Base-by-base conservation (phyloP, 2,888 invertebrate genomes). In the Sinohyriopsis cumingii region DNA sequence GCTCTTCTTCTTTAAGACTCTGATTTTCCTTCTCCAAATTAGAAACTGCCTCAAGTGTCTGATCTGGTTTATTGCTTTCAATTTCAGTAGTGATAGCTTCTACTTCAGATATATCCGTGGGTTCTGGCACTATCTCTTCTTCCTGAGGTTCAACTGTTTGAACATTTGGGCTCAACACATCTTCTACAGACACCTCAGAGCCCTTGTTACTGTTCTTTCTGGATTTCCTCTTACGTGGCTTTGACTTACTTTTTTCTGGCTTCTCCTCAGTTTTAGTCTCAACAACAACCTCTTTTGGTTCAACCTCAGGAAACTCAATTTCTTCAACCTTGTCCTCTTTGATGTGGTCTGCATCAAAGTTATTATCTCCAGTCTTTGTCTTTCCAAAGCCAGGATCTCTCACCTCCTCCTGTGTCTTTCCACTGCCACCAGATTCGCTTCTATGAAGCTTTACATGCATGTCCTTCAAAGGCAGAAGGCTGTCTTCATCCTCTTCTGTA, bases 401-500 rank as follows among this genome's bases (percentile, higher is more conserved):
- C 7, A 75, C 73, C 22, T 77, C 75, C 54, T 67, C 63, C 28
- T 65, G 53, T 28, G 68, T 56, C 24, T 72, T 70, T 4, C 45
- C 45, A 45, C 45, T 45, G 45, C 67, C 71, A 72, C 65, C 72
- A 5, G 69, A 67, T 55, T 74, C 71, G 24, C n/a, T 59, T n/a
- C 18, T 24, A 59, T 59, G 22, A 22, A 22, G 68, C 59, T 78
- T 78, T 63, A 71, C 70, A 59, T 74, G 78, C 19, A 76, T 73
- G 69, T 77, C 75, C 33, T 79, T 72, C 19, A 73, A 67, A 62
- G 76, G 73, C 53, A 57, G 59, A 24, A 73, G 62, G 56, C 63
- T 69, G 56, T 68, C 63, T 19, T 79, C 78, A 45, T 82, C 82
- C 20, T 80, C 80, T 56, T 80, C 74, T 59, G 63, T 71, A 71